Percentiles rank a stretch among this genome's conserved stretches.
Evolutionary conservation across 2,888 invertebrate species (phyloP).

Genomic region (Glyphotaelius pellucidus): DNA sequence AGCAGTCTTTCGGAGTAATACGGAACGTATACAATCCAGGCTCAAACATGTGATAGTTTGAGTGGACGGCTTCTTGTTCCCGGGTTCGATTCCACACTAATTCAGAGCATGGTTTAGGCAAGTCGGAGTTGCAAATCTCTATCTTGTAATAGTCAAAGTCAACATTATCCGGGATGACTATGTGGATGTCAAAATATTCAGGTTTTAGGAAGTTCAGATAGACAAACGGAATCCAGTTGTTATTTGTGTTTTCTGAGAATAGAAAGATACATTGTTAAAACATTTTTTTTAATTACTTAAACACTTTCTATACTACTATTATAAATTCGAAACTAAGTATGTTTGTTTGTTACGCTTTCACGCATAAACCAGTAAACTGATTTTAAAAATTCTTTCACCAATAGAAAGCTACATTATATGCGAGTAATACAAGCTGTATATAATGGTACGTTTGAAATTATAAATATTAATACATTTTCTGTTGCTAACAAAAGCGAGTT

Average conservation of each 20-base stretch:
- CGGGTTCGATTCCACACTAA: neutral
- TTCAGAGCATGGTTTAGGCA: neutral
- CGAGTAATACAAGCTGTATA: too few relatives aligned
- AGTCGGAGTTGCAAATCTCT: neutral
- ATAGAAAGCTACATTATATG: too few relatives aligned
- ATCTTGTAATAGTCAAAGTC: neutral
- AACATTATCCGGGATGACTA: constrained; percentile 44
- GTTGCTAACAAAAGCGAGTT: too few relatives aligned
- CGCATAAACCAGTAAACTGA: too few relatives aligned
- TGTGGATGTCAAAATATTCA: constrained; percentile 43
- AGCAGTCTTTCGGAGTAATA: constrained; percentile 51
- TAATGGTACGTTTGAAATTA: too few relatives aligned
- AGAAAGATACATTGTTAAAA: neutral
- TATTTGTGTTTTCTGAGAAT: constrained; percentile 31
- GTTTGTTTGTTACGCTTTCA: too few relatives aligned
- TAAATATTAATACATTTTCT: too few relatives aligned
- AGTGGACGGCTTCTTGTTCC: constrained; percentile 39
- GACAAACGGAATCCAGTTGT: constrained; percentile 58
- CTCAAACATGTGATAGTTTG: constrained; percentile 33
- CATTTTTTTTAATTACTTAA: neutral
- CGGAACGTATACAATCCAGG: constrained; percentile 58
- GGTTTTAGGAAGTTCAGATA: constrained; percentile 57
- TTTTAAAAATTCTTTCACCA: too few relatives aligned
- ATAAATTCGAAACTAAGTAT: too few relatives aligned
- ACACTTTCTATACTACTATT: too few relatives aligned